These are phyloP conservation scores for Mycteria americana DNA, from an alignment of 2,797 vertebrate genomes.

Conservation along the genomic window DNA sequence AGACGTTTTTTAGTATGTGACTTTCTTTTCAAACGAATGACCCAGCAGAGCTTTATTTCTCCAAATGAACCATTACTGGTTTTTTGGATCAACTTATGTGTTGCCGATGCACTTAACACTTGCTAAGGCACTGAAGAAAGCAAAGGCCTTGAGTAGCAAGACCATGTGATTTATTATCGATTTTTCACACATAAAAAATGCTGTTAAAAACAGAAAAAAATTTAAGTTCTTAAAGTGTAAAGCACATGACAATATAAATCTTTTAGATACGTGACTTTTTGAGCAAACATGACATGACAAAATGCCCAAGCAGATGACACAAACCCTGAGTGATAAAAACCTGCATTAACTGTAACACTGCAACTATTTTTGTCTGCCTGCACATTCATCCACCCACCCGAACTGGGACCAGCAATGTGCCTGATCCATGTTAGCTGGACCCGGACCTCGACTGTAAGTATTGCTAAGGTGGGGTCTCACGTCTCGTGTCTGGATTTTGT, in stretches of 20 bases:
- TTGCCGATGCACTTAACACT: background rate
- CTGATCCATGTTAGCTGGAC: background rate
- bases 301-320: background rate
- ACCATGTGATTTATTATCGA: background rate
- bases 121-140: background rate
- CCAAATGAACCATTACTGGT: background rate
- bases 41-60: background rate
- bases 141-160: background rate
- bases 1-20: background rate
- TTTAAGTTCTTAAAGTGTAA: background rate
- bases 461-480: accelerated
- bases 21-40: background rate
- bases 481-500: accelerated
- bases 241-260: background rate
- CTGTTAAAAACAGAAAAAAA: background rate
- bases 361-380: background rate
- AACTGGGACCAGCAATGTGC: background rate
- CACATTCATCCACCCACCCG: background rate
- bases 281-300: background rate
- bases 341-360: background rate
- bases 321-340: background rate
- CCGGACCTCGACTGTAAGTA: background rate
- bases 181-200: background rate
- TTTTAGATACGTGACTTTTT: background rate
- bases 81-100: background rate